Conservation (phyloP, 2,888 invertebrate genomes). For the Tenodera sinensis region DNA sequence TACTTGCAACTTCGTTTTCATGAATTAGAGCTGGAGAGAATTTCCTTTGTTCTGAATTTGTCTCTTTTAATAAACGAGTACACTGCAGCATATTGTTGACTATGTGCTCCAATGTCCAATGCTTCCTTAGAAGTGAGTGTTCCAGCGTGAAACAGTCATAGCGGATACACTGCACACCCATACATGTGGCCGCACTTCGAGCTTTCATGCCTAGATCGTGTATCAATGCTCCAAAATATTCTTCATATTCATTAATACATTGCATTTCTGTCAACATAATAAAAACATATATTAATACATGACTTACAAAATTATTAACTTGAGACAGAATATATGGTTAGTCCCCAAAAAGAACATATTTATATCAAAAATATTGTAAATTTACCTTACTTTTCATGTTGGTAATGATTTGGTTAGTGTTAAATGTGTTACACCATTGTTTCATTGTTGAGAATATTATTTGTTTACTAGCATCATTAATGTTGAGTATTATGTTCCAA, state of each 20-base stretch:
- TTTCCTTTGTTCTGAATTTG: neutral
- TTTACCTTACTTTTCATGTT: too few species aligned
- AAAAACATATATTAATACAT: conserved; percentile 1
- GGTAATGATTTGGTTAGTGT: too few species aligned
- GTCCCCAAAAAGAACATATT: too few species aligned
- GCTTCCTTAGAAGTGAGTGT: conserved; percentile 73
- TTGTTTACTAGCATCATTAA: too few species aligned
- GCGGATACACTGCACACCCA: conserved; percentile 72
- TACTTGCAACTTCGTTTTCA: neutral
- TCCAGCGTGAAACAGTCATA: conserved; percentile 77
- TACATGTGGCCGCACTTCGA: conserved; percentile 76
- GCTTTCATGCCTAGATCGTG: conserved; percentile 79
- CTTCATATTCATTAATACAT: conserved; percentile 78
- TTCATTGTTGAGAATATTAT: too few species aligned
- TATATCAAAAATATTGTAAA: too few species aligned
- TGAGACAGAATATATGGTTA: too few species aligned
- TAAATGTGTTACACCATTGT: too few species aligned
- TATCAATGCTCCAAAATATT: conserved; percentile 71
- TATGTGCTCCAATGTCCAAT: conserved; percentile 73
- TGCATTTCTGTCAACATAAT: conserved; percentile 68
- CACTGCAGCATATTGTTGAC: conserved; percentile 61
- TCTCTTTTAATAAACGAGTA: conserved; percentile 47
- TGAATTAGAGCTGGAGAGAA: neutral
- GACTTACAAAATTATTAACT: too few species aligned
- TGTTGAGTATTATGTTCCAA: too few species aligned